A percentile compares a stretch with the other conserved stretches of the same genome.
These are phyloP conservation scores for Coronaproctus castanopsis DNA, from an alignment of 2,888 invertebrate genomes.

Conservation along the genomic window DNA sequence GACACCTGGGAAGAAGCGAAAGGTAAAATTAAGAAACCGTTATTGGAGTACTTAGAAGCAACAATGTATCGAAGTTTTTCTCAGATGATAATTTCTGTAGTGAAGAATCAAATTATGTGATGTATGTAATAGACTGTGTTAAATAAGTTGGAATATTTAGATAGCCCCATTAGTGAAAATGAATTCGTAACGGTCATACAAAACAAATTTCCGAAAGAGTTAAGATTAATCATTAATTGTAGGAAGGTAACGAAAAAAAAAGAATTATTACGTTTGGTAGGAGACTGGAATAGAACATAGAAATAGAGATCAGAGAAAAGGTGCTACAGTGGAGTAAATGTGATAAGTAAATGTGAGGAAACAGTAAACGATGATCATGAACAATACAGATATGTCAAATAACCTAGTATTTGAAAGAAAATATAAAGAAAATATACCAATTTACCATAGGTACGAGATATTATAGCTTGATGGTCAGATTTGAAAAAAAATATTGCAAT, in stretches of 20 bases:
- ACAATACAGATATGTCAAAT: too few species aligned
- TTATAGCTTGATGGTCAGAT: background rate
- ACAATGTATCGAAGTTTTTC: background rate
- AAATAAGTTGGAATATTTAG: background rate
- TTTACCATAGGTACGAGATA: too few species aligned
- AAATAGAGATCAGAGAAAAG: too few species aligned
- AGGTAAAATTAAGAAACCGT: background rate
- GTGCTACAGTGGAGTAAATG: too few species aligned
- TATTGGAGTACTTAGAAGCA: background rate
- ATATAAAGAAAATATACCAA: too few species aligned
- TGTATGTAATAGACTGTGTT: background rate
- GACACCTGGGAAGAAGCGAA: too few species aligned
- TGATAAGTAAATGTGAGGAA: too few species aligned
- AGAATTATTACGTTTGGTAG: background rate
- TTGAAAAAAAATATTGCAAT: background rate
- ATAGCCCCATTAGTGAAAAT: background rate
- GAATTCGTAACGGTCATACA: background rate
- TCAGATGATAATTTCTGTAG: background rate
- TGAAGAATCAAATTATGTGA: background rate
- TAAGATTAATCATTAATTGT: background rate
- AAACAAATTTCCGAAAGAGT: background rate
- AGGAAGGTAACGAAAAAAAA: background rate
- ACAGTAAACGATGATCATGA: too few species aligned
- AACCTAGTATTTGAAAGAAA: too few species aligned
- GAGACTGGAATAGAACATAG: background rate